Percentiles rank a stretch among this genome's conserved stretches.
phyloP scores from a whole-genome alignment of 1,140 invertebrate genomes.

The Cydia amplana region DNA sequence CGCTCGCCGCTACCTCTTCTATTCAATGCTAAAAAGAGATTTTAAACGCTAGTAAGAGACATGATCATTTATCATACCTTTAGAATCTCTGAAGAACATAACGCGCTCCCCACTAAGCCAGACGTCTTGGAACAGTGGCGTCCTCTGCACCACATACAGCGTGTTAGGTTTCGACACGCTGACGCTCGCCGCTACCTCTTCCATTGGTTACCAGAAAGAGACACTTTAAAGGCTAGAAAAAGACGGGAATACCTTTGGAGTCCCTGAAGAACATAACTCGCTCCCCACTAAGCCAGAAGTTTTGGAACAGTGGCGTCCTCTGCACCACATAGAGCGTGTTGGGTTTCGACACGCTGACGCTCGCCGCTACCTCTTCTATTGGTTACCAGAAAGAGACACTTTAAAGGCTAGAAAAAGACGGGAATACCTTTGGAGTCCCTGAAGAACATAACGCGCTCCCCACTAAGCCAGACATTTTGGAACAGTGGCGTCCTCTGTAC shows the following conservation, averaged over 20 bases:
- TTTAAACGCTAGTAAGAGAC: background rate
- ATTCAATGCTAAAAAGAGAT: too few relatives aligned
- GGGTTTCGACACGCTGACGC: constrained; percentile 46
- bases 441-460: constrained; percentile 61
- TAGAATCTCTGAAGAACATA: too few relatives aligned
- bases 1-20: constrained; percentile 44
- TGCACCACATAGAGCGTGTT: constrained; percentile 66
- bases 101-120: too few relatives aligned
- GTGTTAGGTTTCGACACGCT: constrained; percentile 53
- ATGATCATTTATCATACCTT: constrained; percentile 8
- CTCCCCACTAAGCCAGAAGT: constrained; percentile 59
- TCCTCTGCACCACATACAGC: constrained; percentile 64
- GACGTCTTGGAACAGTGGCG: too few relatives aligned
- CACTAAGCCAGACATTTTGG: constrained; percentile 57
- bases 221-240: background rate
- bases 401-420: constrained; percentile 21
- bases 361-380: constrained; percentile 35
- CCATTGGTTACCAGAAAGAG: background rate
- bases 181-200: constrained; percentile 45
- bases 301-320: constrained; percentile 51
- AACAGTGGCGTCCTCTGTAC: constrained; percentile 62
- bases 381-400: constrained; percentile 12
- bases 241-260: background rate
- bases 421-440: constrained; percentile 15
- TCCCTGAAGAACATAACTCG: constrained; percentile 57